Evolutionary conservation across 2,888 invertebrate genomes (phyloP).

Genomic region (Criorhina ranunculi): DNA sequence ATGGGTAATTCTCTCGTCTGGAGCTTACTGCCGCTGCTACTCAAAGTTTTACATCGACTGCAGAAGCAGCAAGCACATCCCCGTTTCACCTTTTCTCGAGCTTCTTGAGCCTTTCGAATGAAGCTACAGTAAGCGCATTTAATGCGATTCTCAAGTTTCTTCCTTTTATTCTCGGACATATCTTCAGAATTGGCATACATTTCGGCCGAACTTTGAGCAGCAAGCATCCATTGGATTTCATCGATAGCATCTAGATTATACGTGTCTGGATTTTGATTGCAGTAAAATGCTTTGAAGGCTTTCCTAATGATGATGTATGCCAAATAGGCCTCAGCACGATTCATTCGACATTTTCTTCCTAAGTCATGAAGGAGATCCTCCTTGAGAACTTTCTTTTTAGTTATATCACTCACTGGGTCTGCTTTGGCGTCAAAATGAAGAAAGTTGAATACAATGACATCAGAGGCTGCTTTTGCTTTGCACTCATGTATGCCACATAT

Average conservation of each 20-base stretch:
- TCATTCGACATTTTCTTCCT: constrained; percentile 83
- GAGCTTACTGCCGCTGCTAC: too few relatives aligned
- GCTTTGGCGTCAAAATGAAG: constrained; percentile 82
- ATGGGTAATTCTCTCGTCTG: too few relatives aligned
- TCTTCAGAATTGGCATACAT: constrained; percentile 81
- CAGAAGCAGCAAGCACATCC: too few relatives aligned
- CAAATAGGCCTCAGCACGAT: constrained; percentile 82
- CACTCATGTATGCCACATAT: constrained; percentile 83
- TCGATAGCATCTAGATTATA: constrained; percentile 79
- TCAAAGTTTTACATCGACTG: too few relatives aligned
- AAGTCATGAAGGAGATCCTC: constrained; percentile 82
- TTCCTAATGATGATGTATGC: constrained; percentile 82
- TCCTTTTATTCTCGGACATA: constrained; percentile 80
- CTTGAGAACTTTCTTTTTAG: constrained; percentile 81
- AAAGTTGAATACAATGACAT: constrained; percentile 81
- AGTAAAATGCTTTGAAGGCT: constrained; percentile 83
- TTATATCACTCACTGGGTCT: constrained; percentile 80
- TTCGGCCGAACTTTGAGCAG: constrained; percentile 81
- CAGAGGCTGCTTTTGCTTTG: constrained; percentile 82
- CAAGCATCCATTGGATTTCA: constrained; percentile 82
- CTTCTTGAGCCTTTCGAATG: not conserved
- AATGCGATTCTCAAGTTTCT: constrained; percentile 81
- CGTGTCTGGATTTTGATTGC: constrained; percentile 79
- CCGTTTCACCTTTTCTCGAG: too few relatives aligned
- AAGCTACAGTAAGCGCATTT: constrained; percentile 79